Base-by-base conservation (phyloP, 2,888 invertebrate genomes). In the Lithophane ornitopus region DNA sequence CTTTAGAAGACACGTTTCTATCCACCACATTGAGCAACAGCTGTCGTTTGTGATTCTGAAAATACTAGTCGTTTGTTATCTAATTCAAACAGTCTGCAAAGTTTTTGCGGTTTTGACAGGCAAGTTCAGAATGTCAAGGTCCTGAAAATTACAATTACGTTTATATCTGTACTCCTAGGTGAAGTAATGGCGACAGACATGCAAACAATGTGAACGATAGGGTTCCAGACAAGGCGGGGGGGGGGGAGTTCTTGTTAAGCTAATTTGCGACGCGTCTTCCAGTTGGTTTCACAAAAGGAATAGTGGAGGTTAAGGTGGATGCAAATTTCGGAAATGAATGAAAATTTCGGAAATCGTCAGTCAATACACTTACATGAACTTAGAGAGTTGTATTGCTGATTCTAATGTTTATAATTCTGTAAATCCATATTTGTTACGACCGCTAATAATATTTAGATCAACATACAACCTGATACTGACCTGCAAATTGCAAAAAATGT, bases 61-160 rank as follows among this genome's bases (percentile, higher is more conserved):
- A 67, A 34, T 68, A 46, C 41, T 22, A 70, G 56, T 58, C 22
- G 78, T 78, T 65, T 46, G 52, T 78, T 78, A 78, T 78, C 49
- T 52, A 59, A 78, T 71, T 14, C n/a, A 58, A 78, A 70, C 44
- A 59, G 71, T 71, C 63, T 78, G 39, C 52, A 56, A 80, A 80
- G 39, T 70, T 76, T 52, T 70, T 44, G 70, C 52, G 69, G 68
- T 52, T 68, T 26, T 19, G 78, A 26, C 52, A 62, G 39, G 46
- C 26, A 77, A 74, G 66, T 78, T 79, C 39, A 58, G 58, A 82
- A 79, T 74, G 71, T 83, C 84, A 83, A 80, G 73, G 76, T 63
- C 74, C 22, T 26, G 70, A 65, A 73, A 65, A 72, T 78, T 82
- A 46, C 79, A 75, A 82, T 78, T 70, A 82, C 62, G 52, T 78